Evolutionary conservation across 2,888 invertebrate species (phyloP).

Genomic region (Glaucopsyche alexis): DNA sequence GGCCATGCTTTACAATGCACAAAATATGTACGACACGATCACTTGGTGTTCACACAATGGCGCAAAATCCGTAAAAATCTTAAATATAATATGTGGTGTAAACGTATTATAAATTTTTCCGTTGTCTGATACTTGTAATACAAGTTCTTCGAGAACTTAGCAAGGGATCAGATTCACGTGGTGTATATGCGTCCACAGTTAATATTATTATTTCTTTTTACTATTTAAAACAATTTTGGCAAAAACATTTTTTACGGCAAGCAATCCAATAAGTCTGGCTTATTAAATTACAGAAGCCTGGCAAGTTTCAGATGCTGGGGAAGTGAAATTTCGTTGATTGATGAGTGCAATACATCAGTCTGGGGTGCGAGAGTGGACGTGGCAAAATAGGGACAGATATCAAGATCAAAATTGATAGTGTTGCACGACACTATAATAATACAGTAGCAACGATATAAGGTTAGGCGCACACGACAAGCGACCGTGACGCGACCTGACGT

Average conservation of each 20-base stretch:
- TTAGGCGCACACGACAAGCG: background rate
- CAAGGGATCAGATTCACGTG: no score
- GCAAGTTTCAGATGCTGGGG: slow-evolving; percentile 50
- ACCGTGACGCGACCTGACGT: no score
- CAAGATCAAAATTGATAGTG: slow-evolving; percentile 23
- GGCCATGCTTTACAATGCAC: no score
- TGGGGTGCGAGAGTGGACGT: slow-evolving; percentile 44
- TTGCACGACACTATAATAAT: background rate
- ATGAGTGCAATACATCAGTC: slow-evolving; percentile 51
- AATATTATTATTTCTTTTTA: no score
- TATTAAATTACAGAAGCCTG: slow-evolving; percentile 38
- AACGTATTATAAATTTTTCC: no score
- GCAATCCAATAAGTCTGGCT: background rate
- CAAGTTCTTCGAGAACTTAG: no score
- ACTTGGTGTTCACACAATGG: no score
- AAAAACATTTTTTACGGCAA: background rate
- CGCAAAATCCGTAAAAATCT: no score
- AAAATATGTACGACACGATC: no score
- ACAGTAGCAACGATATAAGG: background rate
- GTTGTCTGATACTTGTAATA: no score
- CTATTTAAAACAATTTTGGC: background rate
- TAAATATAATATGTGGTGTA: no score
- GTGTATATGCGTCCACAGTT: no score
- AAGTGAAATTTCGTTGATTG: slow-evolving; percentile 64
- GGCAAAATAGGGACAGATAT: slow-evolving; percentile 17